A percentile compares a stretch with the other conserved stretches of the same genome.
These are phyloP conservation scores for Hecatera dysodea DNA, from an alignment of 2,888 invertebrate species.

Conservation along the genomic window DNA sequence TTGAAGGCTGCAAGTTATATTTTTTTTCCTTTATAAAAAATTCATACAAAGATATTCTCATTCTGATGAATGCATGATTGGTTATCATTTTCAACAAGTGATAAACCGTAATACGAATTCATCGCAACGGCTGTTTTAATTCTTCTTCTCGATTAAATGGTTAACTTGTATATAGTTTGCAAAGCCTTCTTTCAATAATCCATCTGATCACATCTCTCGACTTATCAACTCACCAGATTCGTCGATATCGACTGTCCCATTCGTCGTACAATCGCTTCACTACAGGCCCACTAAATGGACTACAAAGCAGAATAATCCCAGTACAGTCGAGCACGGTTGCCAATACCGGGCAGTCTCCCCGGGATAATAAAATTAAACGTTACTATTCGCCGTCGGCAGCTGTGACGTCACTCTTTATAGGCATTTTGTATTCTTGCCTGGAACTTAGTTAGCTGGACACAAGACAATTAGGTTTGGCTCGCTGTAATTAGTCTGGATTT, in stretches of 20 bases:
- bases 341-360: slow-evolving; percentile 57
- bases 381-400: slow-evolving; percentile 56
- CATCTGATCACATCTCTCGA: slow-evolving; percentile 7
- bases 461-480: slow-evolving; percentile 51
- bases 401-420: slow-evolving; percentile 55
- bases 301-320: slow-evolving; percentile 56
- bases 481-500: slow-evolving; percentile 46
- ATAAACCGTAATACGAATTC: neutral
- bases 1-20: neutral
- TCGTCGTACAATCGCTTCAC: slow-evolving; percentile 34
- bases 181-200: slow-evolving; percentile 6
- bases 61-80: too few relatives aligned
- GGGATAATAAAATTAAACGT: slow-evolving; percentile 66
- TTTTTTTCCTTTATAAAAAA: too few relatives aligned
- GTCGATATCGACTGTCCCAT: slow-evolving; percentile 26
- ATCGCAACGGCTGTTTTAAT: neutral
- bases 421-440: slow-evolving; percentile 61
- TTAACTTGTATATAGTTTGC: neutral
- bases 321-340: slow-evolving; percentile 46
- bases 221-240: slow-evolving; percentile 43
- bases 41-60: too few relatives aligned
- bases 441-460: slow-evolving; percentile 50
- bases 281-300: slow-evolving; percentile 52
- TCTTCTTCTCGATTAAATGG: neutral
- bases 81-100: too few relatives aligned